Evolutionary conservation across 2,888 invertebrate genomes (phyloP).

Genomic region (Ypsolopha sequella): DNA sequence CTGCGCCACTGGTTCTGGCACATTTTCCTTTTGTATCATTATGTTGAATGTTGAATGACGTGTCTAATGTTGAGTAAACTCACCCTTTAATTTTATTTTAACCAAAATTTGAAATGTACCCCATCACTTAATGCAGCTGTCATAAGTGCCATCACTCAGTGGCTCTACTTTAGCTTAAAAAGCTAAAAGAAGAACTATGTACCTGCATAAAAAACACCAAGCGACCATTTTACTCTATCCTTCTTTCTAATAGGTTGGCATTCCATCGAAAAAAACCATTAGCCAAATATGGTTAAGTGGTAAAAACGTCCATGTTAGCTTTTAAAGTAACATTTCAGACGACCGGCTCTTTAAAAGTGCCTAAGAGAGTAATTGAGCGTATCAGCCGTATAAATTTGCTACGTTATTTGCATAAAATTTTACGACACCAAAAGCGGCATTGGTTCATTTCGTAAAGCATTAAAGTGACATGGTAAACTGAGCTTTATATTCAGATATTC

Average conservation of each 20-base stretch:
- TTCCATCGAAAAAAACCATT: neutral
- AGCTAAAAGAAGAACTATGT: too few species aligned
- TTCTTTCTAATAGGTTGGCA: neutral
- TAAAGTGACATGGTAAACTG: slow-evolving; percentile 4
- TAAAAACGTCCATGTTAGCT: slow-evolving; percentile 19
- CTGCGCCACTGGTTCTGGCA: too few species aligned
- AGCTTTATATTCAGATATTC: neutral
- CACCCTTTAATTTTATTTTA: too few species aligned
- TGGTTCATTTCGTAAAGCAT: slow-evolving; percentile 5
- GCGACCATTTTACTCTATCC: too few species aligned
- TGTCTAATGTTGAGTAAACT: too few species aligned
- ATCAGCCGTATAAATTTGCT: slow-evolving; percentile 34
- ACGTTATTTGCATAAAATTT: slow-evolving; percentile 38
- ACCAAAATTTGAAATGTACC: too few species aligned
- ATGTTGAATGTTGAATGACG: too few species aligned
- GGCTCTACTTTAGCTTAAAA: too few species aligned
- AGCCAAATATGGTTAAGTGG: slow-evolving; percentile 6
- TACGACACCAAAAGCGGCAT: slow-evolving; percentile 21
- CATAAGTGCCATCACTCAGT: too few species aligned
- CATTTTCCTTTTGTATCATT: too few species aligned
- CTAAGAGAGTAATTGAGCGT: slow-evolving; percentile 35
- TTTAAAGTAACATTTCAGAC: slow-evolving; percentile 23
- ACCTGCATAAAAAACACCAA: too few species aligned
- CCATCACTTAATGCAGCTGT: too few species aligned
- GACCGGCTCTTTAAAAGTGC: slow-evolving; percentile 24